phyloP scores from a whole-genome alignment of 2,888 invertebrate genomes.

The Lagria hirta region DNA sequence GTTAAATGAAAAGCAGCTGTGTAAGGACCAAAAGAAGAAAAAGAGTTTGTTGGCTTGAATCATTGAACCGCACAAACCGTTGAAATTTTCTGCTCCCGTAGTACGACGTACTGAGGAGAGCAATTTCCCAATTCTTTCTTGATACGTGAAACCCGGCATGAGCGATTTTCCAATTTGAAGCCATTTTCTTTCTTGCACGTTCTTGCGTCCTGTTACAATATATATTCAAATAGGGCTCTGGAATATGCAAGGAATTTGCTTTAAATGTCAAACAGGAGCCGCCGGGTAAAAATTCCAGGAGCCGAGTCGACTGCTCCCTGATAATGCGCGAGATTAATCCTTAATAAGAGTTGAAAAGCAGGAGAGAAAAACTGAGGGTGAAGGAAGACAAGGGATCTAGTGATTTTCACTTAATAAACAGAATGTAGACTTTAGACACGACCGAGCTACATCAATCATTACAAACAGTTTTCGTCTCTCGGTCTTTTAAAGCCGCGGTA shows the following conservation, averaged over 20 bases:
- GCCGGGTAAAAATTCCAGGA: slow-evolving; percentile 18
- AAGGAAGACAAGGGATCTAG: slow-evolving; percentile 3
- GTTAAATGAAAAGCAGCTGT: too few species aligned
- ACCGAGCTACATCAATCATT: slow-evolving; percentile 21
- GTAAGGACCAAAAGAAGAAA: too few species aligned
- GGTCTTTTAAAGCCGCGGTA: slow-evolving; percentile 15
- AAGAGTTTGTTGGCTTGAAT: too few species aligned
- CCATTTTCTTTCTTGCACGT: slow-evolving; percentile 18
- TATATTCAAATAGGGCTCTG: slow-evolving; percentile 21
- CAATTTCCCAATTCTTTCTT: slow-evolving; percentile 10
- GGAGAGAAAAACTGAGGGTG: slow-evolving; percentile 8
- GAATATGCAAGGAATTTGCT: slow-evolving; percentile 25
- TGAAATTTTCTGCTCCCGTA: too few species aligned
- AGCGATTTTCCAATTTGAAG: slow-evolving; percentile 23
- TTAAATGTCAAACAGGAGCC: slow-evolving; percentile 21
- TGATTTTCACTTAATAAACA: slow-evolving; percentile 25
- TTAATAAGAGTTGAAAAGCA: slow-evolving; percentile 18
- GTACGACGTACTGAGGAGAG: too few species aligned
- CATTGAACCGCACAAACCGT: too few species aligned
- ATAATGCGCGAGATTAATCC: slow-evolving; percentile 20
- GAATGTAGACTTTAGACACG: slow-evolving; percentile 14
- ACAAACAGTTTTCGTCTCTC: slow-evolving; percentile 2
- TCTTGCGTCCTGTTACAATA: slow-evolving; percentile 22
- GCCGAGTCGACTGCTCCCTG: background rate
- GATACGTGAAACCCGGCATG: slow-evolving; percentile 12